A percentile compares a stretch with the other conserved stretches of the same genome.
Conservation (phyloP, 2,113 vertebrate genomes). For the Tyto alba region DNA sequence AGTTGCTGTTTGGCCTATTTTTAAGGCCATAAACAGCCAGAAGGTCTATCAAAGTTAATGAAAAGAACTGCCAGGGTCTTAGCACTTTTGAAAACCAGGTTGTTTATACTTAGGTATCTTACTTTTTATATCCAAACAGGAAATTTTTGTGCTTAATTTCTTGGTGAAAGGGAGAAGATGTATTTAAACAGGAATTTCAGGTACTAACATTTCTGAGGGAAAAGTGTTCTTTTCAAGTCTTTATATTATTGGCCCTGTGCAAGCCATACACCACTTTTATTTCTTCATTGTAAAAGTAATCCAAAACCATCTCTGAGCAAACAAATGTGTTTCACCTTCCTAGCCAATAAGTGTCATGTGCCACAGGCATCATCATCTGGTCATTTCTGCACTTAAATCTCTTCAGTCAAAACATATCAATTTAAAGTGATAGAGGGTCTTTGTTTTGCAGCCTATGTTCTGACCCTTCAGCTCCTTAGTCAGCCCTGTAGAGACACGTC, state of each 20-base stretch:
- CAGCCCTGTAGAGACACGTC: not conserved
- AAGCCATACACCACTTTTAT: not conserved
- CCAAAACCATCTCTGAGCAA: not conserved
- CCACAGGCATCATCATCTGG: not conserved
- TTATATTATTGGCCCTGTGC: not conserved
- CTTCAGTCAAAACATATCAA: not conserved
- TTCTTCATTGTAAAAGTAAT: slow-evolving; percentile 15
- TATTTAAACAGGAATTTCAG: not conserved
- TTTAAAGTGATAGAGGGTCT: not conserved
- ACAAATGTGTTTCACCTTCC: not conserved
- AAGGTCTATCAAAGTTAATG: not conserved
- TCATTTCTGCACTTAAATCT: not conserved
- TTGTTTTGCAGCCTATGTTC: not conserved
- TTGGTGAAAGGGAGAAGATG: not conserved
- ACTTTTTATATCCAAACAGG: not conserved
- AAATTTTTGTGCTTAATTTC: not conserved
- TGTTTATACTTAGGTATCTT: not conserved
- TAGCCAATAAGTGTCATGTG: not conserved
- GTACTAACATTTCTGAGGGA: not conserved
- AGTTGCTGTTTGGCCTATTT: not conserved
- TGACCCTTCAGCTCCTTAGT: not conserved
- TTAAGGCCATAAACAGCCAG: not conserved
- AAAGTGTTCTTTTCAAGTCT: not conserved
- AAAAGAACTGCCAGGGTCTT: not conserved
- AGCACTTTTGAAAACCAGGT: not conserved